phyloP scores from a whole-genome alignment of 2,888 invertebrate species.

The Pammene aurita region DNA sequence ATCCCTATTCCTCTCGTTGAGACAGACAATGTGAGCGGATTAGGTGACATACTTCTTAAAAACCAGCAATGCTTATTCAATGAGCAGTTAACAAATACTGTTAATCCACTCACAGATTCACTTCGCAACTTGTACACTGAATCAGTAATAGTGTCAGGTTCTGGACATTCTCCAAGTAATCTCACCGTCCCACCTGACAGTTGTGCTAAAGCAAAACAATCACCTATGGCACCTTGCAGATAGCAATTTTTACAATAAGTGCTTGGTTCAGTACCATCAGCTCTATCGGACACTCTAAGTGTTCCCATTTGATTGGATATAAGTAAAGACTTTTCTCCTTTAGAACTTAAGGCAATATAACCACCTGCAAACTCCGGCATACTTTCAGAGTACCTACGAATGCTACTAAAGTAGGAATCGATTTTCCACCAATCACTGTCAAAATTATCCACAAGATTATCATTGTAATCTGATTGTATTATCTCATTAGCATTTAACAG shows the following conservation, averaged over 20 bases:
- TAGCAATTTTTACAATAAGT: background rate
- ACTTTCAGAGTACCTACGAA: background rate
- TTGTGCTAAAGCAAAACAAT: background rate
- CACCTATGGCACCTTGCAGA: background rate
- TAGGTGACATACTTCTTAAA: background rate
- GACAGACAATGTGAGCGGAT: background rate
- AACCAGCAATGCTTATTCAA: background rate
- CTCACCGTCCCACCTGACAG: background rate
- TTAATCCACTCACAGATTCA: background rate
- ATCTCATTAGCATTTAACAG: background rate
- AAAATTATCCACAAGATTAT: background rate
- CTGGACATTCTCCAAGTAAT: background rate
- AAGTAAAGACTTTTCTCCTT: background rate
- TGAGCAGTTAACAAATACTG: background rate
- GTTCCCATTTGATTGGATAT: background rate
- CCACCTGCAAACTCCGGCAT: background rate
- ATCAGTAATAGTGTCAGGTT: background rate
- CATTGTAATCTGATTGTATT: background rate
- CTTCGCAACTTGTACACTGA: background rate
- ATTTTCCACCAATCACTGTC: background rate
- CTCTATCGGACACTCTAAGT: background rate
- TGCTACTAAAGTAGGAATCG: background rate
- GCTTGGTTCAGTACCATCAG: background rate
- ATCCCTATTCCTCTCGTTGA: slow-evolving; percentile 1
- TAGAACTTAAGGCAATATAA: background rate